These are phyloP conservation scores for Drosophila neonasuta DNA, from an alignment of 2,888 invertebrate genomes.

Conservation along the genomic window DNA sequence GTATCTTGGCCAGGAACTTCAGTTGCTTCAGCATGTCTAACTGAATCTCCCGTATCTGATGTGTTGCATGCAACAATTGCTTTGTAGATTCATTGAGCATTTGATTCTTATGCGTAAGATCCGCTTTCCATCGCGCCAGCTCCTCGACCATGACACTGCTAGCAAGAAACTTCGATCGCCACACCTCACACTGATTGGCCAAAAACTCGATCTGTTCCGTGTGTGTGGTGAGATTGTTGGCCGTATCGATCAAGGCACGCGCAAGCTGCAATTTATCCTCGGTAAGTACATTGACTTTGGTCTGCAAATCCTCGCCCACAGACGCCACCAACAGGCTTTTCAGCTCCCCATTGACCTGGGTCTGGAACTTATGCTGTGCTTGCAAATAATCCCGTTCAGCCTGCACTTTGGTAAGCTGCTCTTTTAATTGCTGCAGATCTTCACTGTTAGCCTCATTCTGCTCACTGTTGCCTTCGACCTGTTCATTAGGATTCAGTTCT, in stretches of 20 bases:
- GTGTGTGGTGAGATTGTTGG: slow-evolving; percentile 92
- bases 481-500: slow-evolving; percentile 83
- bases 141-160: slow-evolving; percentile 97
- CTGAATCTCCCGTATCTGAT: slow-evolving; percentile 82
- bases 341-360: slow-evolving; percentile 94
- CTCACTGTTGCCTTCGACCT: not conserved
- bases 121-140: slow-evolving; percentile 92
- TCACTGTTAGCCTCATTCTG: not conserved
- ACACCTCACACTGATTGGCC: slow-evolving; percentile 97
- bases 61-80: slow-evolving; percentile 75
- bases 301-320: slow-evolving; percentile 96
- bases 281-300: slow-evolving; percentile 93
- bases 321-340: slow-evolving; percentile 96
- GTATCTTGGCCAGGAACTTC: slow-evolving; percentile 81
- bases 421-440: slow-evolving; percentile 55
- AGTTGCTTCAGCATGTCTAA: slow-evolving; percentile 81
- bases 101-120: slow-evolving; percentile 85
- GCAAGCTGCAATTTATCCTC: slow-evolving; percentile 96
- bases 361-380: slow-evolving; percentile 92
- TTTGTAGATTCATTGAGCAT: slow-evolving; percentile 80
- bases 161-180: slow-evolving; percentile 97
- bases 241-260: slow-evolving; percentile 91
- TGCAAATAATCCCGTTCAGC: slow-evolving; percentile 88
- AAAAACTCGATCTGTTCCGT: slow-evolving; percentile 96
- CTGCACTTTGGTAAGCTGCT: slow-evolving; percentile 82